Conservation (phyloP, 2,888 invertebrate species). For the Chydorus sphaericus region DNA sequence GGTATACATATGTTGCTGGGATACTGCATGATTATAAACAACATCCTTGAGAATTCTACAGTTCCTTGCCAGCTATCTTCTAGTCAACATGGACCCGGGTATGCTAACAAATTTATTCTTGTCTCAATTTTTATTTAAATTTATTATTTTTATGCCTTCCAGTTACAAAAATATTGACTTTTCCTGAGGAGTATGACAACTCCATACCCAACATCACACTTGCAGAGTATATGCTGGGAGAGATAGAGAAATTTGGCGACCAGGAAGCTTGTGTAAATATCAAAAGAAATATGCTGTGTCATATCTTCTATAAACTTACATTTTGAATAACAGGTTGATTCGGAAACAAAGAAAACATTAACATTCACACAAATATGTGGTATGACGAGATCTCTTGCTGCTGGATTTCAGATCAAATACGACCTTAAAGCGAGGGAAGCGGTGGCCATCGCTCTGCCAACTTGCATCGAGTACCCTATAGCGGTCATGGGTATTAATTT, state of each 20-base stretch:
- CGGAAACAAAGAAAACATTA: not conserved
- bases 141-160: no score
- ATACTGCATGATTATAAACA: no score
- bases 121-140: no score
- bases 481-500: conserved; percentile 40
- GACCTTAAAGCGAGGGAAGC: not conserved
- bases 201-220: not conserved
- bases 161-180: not conserved
- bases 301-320: no score
- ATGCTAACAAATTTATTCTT: no score
- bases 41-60: no score
- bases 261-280: not conserved
- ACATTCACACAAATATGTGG: not conserved
- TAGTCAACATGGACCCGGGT: no score
- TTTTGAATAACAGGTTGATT: not conserved
- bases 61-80: no score
- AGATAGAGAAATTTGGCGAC: not conserved
- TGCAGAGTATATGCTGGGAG: not conserved
- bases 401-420: conserved; percentile 1
- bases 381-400: not conserved
- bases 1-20: no score
- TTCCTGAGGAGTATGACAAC: not conserved
- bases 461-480: conserved; percentile 39
- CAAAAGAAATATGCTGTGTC: no score
- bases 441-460: conserved; percentile 8